Evolutionary conservation across 2,797 vertebrate genomes (phyloP).

Genomic region (Sorex maritimensis): DNA sequence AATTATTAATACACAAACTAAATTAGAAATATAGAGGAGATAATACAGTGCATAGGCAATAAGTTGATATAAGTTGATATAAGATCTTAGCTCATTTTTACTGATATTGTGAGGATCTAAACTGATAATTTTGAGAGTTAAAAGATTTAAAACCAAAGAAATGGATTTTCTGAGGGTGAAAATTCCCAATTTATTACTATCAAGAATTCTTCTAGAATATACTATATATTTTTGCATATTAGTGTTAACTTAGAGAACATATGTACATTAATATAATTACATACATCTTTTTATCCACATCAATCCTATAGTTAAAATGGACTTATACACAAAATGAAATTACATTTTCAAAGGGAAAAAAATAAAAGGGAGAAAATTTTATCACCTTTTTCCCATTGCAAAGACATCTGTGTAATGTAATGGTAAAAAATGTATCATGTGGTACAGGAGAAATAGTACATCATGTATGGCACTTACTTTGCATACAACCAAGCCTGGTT

Average conservation of each 20-base stretch:
- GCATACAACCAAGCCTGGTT: too few species aligned
- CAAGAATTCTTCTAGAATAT: background rate
- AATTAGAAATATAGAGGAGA: constrained; percentile 4
- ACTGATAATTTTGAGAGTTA: background rate
- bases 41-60: background rate
- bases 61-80: background rate
- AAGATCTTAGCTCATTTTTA: constrained; percentile 28
- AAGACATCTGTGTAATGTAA: background rate
- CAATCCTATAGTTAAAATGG: background rate
- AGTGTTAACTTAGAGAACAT: background rate
- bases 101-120: constrained; percentile 29
- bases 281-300: background rate
- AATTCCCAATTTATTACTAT: constrained; percentile 6
- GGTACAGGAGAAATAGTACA: too few species aligned
- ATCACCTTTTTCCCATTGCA: background rate
- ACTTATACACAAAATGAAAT: background rate
- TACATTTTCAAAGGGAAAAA: background rate
- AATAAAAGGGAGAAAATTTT: background rate
- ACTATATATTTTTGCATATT: constrained; percentile 9
- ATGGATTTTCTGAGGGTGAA: background rate
- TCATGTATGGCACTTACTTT: too few species aligned
- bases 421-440: too few species aligned
- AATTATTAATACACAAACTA: constrained; percentile 41
- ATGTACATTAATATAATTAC: background rate
- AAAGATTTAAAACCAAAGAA: constrained; percentile 47